Base-by-base conservation (phyloP, 1,140 invertebrate genomes). In the Sipha flava region DNA sequence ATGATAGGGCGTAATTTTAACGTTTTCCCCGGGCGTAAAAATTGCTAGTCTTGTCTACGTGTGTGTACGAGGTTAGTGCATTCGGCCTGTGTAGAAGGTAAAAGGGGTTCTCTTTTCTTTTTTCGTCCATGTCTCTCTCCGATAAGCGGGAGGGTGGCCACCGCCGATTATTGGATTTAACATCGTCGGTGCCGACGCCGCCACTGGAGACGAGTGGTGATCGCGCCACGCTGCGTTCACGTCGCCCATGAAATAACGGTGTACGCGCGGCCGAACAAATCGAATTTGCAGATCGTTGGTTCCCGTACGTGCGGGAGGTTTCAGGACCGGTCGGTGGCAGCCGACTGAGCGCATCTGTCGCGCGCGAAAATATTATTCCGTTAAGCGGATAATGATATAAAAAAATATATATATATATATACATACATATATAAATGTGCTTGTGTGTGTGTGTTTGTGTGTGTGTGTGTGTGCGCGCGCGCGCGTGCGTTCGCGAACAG, bases 271-370 rank as follows among this genome's bases (percentile, higher is more conserved):
- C 37, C 18, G 43, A 54, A n/a, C 5, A 77, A 77, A 77, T 77
- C 73, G 73, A 77, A 77, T 77, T 77, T 77, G 66, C 66, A 29
- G 73, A 59, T 77, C 73, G 73, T 16, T 54, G 49, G 45, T 18
- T 34, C 70, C 31, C 31, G 49, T 54, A 34, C 68, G 43, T 72
- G 47, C 72, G 29, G 72, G n/a, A 18, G 3, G 3, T 59, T 6
- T 7, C 23, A 23, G n/a, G n/a, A n/a, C n/a, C n/a, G n/a, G n/a
- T n/a, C 23, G 45, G 43, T n/a, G 47, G 10, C 21, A 43, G 29
- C 43, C 70, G 23, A 34, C 10, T 18, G 21, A 40, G 34, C 73
- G 73, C 73, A 77, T 77, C 73, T 77, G 73, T 77, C 73, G 49
- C 73, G n/a, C 66, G 66, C 66, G 23, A 45, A 47, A 70, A 70